Evolutionary conservation across 2,797 vertebrate genomes (phyloP).

Genomic region (Cirrhinus mrigala): DNA sequence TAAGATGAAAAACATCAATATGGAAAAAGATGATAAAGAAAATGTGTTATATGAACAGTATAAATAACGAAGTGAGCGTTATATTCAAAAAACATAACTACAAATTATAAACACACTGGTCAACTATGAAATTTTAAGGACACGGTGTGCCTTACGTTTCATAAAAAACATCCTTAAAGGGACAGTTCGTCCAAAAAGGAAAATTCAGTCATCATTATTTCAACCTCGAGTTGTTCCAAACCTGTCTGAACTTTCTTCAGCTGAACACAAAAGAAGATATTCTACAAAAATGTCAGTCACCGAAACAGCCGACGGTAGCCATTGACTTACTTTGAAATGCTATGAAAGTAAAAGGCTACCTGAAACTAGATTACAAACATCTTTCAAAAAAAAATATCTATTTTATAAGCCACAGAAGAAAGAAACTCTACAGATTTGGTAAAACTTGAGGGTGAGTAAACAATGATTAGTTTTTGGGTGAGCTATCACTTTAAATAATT

Average conservation of each 20-base stretch:
- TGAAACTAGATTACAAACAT: not conserved
- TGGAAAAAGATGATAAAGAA: not conserved
- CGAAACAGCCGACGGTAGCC: not conserved
- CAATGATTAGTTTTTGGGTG: not conserved
- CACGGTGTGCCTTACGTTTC: not conserved
- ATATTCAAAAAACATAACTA: not conserved
- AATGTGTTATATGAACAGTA: not conserved
- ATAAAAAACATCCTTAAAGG: constrained; percentile 2
- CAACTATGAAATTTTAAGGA: not conserved
- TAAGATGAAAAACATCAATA: constrained; percentile 10
- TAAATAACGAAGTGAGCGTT: constrained; percentile 15
- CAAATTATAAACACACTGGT: constrained; percentile 14
- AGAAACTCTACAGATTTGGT: not conserved
- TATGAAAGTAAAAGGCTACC: not conserved
- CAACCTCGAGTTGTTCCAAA: not conserved
- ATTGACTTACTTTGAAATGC: not conserved
- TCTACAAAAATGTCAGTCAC: not conserved
- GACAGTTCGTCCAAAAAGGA: not conserved
- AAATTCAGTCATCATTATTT: not conserved
- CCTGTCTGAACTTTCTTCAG: not conserved
- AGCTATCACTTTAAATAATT: not conserved
- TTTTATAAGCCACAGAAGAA: not conserved
- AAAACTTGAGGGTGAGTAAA: not conserved
- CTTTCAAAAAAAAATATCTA: not conserved
- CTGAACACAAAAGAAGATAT: not conserved